Base-by-base conservation (phyloP, 2,888 invertebrate species). In the Trachelus tabidus region DNA sequence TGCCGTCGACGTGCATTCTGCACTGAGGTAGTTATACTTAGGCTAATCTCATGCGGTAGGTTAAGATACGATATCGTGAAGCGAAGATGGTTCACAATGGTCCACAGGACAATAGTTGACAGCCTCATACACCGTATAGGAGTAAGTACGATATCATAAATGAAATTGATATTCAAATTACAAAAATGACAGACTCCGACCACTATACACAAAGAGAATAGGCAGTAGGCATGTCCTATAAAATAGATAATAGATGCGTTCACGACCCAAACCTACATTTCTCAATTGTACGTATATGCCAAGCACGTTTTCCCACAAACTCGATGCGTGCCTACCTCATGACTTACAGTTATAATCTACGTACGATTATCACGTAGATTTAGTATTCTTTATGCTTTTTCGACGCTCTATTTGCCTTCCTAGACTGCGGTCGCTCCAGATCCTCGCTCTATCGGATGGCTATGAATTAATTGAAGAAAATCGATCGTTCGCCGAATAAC, bases 201-300 rank as follows among this genome's bases (percentile, higher is more conserved):
- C 23, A 23, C 9, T 56, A 3, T 56, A 23, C 56, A 23, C 56
- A 56, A 56, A 56, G 56, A 15, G 6, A 40, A 40, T 40, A 40
- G 69, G 33, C 69, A 30, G 69, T 30, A 71, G 71, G 71, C 23
- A 71, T 34, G 71, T 23, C 73, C 40, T 37, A 56, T 35, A 79
- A 82, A 80, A 80, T 73, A 77, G 73, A 80, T 84, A 86, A 86
- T 85, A 76, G 81, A 84, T 83, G 81, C 83, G 79, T 83, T 83
- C 84, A 84, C 83, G 85, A 85, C 86, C 85, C 82, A 85, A 85
- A 86, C 86, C 85, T 82, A 85, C 86, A 84, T 86, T 34, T 81
- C 80, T 71, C 75, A 79, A 78, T 76, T 76, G 77, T 77, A 75
- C 77, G 78, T 78, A 74, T 71, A 79, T 77, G 79, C 83, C 77